phyloP scores from a whole-genome alignment of 64 coral and sea anemone species.

The Astreopora myriophthalma region DNA sequence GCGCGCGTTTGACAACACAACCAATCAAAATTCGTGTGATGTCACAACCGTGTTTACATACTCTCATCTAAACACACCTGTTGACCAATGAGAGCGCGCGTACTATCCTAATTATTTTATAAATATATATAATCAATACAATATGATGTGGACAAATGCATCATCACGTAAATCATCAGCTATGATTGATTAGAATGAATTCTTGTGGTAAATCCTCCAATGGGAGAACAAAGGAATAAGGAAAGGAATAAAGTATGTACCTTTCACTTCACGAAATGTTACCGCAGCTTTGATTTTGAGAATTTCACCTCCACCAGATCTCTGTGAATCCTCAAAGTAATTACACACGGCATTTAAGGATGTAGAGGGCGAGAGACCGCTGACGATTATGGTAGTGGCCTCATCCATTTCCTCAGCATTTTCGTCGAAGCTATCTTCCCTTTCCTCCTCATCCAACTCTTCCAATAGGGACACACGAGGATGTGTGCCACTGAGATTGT shows the following conservation, averaged over 20 bases:
- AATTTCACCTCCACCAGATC: constrained; percentile 71
- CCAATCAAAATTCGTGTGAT: too few species aligned
- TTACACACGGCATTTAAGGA: constrained; percentile 45
- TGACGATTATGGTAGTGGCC: background rate
- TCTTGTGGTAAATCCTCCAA: too few species aligned
- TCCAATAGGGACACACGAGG: background rate
- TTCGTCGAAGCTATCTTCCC: background rate
- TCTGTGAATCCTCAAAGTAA: constrained; percentile 60
- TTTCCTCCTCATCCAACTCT: background rate
- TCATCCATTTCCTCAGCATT: background rate
- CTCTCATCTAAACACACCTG: too few species aligned
- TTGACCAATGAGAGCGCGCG: too few species aligned
- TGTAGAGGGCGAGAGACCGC: constrained; percentile 17
- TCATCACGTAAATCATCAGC: too few species aligned
- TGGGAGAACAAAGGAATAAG: too few species aligned
- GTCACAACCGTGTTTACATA: too few species aligned
- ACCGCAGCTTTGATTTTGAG: background rate
- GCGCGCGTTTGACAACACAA: too few species aligned
- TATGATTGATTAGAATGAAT: too few species aligned
- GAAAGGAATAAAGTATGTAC: background rate
- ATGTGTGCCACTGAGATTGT: background rate
- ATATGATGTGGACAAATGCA: too few species aligned
- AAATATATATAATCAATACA: too few species aligned
- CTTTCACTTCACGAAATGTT: background rate
- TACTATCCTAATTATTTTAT: too few species aligned